Percentiles rank a stretch among this genome's conserved stretches.
Conservation (phyloP, 1,140 invertebrate species). For the Tyrophagus putrescentiae region DNA sequence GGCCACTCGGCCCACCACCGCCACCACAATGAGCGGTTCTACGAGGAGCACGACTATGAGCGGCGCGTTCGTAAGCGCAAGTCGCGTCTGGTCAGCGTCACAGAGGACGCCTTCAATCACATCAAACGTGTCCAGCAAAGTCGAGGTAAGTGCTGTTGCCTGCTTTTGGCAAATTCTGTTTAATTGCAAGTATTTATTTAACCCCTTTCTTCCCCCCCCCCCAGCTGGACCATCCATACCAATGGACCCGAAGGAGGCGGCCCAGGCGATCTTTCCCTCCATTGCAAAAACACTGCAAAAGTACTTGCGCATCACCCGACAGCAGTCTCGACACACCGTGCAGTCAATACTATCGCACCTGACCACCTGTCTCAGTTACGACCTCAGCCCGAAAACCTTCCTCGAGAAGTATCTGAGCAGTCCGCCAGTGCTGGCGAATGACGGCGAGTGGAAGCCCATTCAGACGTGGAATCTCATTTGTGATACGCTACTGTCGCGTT, state of each 20-base stretch:
- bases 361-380: slow-evolving; percentile 73
- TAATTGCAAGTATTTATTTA: background rate
- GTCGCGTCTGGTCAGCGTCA: slow-evolving; percentile 71
- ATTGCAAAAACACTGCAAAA: slow-evolving; percentile 88
- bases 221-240: slow-evolving; percentile 42
- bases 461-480: slow-evolving; percentile 87
- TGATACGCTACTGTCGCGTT: slow-evolving; percentile 68
- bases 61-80: slow-evolving; percentile 73
- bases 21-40: slow-evolving; percentile 85
- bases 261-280: slow-evolving; percentile 89
- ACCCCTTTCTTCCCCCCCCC: slow-evolving; percentile 4
- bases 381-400: slow-evolving; percentile 81
- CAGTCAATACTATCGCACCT: slow-evolving; percentile 75
- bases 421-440: slow-evolving; percentile 49
- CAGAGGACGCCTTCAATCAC: slow-evolving; percentile 93
- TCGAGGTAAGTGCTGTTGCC: slow-evolving; percentile 32
- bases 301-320: slow-evolving; percentile 80
- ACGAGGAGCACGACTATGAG: slow-evolving; percentile 94
- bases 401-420: slow-evolving; percentile 64
- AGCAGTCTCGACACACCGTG: slow-evolving; percentile 84
- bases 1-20: slow-evolving; percentile 38
- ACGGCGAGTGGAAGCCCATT: slow-evolving; percentile 30
- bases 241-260: slow-evolving; percentile 85
- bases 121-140: slow-evolving; percentile 51
- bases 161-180: background rate